Evolutionary conservation across 2,113 vertebrate genomes (phyloP).

Genomic region (Neolamprologus hecqui): DNA sequence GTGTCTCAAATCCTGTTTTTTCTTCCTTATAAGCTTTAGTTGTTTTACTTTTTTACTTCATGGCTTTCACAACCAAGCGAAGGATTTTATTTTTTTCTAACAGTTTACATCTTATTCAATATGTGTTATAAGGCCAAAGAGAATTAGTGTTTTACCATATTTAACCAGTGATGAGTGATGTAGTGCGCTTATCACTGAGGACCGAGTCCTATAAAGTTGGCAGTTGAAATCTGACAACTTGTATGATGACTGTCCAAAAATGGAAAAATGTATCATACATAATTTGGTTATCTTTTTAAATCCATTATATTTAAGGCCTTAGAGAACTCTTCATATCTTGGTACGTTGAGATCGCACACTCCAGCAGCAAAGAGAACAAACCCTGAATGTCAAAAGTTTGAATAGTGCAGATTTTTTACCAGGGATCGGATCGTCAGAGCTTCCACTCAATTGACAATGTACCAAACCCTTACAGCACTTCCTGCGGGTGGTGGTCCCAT

Average conservation of each 20-base stretch:
- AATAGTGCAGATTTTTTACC: not conserved
- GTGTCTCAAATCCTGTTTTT: not conserved
- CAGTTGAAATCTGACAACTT: not conserved
- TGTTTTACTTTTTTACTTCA: not conserved
- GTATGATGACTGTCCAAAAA: not conserved
- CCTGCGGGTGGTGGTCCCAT: accelerated
- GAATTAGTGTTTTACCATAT: not conserved
- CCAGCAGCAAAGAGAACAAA: not conserved
- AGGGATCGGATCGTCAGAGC: accelerated
- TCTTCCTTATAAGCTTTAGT: not conserved
- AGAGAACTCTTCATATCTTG: not conserved
- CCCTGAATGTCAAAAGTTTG: not conserved
- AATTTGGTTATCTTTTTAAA: not conserved
- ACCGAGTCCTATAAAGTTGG: not conserved
- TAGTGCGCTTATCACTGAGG: not conserved
- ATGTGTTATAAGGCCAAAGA: not conserved
- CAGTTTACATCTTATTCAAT: not conserved
- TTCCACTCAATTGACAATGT: not conserved
- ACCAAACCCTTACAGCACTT: not conserved
- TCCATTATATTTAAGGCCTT: not conserved
- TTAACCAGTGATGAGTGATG: not conserved
- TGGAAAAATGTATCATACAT: not conserved
- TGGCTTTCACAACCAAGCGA: not conserved
- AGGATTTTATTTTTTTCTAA: not conserved
- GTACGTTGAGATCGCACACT: not conserved